Base-by-base conservation (phyloP, 2,888 invertebrate species). In the Falcaria lacertinaria region DNA sequence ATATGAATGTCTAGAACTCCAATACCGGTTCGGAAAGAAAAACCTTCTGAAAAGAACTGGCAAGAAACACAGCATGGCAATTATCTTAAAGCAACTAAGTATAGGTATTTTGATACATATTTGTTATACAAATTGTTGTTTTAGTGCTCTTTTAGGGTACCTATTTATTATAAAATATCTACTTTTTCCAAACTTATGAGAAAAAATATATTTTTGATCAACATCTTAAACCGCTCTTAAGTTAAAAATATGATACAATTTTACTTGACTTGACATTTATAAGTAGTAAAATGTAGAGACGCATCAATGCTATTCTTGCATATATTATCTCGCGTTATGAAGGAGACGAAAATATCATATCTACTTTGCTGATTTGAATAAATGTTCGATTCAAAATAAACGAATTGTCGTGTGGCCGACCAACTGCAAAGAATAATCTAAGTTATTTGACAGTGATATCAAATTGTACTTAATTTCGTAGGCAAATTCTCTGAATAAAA, bases 281-380 rank as follows among this genome's bases (percentile, higher is more conserved):
- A 15, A 15, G 22, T 11, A 28, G 28, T 28, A 28, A 28, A 28
- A 28, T 11, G 28, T 6, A 6, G 1, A 11, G 49, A 43, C 47
- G 34, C 58, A 45, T 65, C 61, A 53, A 64, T 47, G 47, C 37
- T 44, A 52, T 34, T 48, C 54, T 53, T 37, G 50, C 47, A 17
- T 41, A 52, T 57, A 45, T 44, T 44, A 54, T 36, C 39, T 43
- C 43, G 47, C 41, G 42, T 47, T 19, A 47, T 40, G 45, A 41
- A 52, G 43, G 52, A 48, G 47, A 50, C 43, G 57, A 54, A 61
- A 64, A 59, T 56, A 57, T 48, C 35, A 38, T 33, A 39, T 41
- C 44, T 25, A 39, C 44, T 52, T 57, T 42, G 44, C 44, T 59
- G 47, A 71, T 74, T 74, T 73, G 52, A 74, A 75, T 74, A 69